phyloP scores from a whole-genome alignment of 2,113 vertebrate species.

The Chauna torquata region DNA sequence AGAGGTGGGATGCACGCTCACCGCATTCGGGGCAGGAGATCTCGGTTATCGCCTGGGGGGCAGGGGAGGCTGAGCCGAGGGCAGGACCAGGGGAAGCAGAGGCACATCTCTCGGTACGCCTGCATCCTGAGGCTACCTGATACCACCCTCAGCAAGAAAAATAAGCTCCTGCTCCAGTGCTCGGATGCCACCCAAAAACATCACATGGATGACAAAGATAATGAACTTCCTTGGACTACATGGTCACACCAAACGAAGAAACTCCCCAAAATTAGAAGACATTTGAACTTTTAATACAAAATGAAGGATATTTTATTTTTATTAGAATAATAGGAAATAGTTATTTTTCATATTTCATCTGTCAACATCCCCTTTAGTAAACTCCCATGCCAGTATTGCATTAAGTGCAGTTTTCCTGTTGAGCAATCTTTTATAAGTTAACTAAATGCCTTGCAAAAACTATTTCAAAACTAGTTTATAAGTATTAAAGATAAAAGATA shows the following conservation, averaged over 20 bases:
- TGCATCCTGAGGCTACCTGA: not conserved
- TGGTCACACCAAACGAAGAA: not conserved
- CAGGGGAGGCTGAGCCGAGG: not conserved
- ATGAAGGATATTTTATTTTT: not conserved
- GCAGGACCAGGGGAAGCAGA: not conserved
- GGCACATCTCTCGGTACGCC: not conserved
- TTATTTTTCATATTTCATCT: slow-evolving; percentile 52
- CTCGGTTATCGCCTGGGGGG: too few species aligned
- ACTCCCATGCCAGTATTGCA: slow-evolving; percentile 35
- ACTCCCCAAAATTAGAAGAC: slow-evolving; percentile 15
- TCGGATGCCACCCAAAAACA: not conserved
- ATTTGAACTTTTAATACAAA: not conserved
- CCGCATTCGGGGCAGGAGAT: accelerated
- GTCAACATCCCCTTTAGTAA: slow-evolving; percentile 55
- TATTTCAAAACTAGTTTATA: slow-evolving; percentile 61
- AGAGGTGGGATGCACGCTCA: accelerated
- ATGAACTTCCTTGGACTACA: not conserved
- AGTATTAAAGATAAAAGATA: slow-evolving; percentile 18
- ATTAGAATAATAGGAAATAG: slow-evolving; percentile 35
- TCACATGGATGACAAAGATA: not conserved
- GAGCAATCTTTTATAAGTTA: slow-evolving; percentile 59
- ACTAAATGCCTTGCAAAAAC: slow-evolving; percentile 44
- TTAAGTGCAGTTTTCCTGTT: slow-evolving; percentile 66
- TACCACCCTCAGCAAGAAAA: not conserved
- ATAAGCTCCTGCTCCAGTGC: not conserved